These are phyloP conservation scores for Parnassius apollo DNA, from an alignment of 2,888 invertebrate genomes.

Conservation along the genomic window DNA sequence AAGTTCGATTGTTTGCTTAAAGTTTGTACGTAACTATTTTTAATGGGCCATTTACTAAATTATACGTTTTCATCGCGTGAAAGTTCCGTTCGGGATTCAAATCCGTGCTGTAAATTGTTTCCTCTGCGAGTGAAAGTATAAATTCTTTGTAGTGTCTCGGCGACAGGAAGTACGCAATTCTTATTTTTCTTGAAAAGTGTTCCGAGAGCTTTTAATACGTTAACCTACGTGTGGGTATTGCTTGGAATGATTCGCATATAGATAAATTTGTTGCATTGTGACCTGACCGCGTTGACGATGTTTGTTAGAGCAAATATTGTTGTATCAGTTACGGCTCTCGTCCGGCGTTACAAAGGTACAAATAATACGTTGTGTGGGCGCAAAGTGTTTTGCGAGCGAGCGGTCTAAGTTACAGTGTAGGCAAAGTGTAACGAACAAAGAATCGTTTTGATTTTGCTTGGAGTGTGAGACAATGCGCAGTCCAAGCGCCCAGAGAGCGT, in stretches of 20 bases:
- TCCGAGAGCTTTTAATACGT: conserved; percentile 19
- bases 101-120: conserved; percentile 54
- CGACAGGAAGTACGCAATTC: conserved; percentile 24
- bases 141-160: conserved; percentile 20
- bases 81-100: conserved; percentile 62
- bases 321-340: conserved; percentile 51
- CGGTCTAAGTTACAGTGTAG: conserved; percentile 64
- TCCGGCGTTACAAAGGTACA: conserved; percentile 50
- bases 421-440: conserved; percentile 71
- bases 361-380: conserved; percentile 64
- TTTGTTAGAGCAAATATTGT: conserved; percentile 56
- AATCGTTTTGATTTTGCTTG: conserved; percentile 65
- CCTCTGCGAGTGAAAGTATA: conserved; percentile 61
- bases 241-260: conserved; percentile 2
- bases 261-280: conserved; percentile 9
- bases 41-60: conserved; percentile 65
- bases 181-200: conserved; percentile 22
- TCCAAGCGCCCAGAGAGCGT: conserved; percentile 63
- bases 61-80: conserved; percentile 64
- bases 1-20: conserved; percentile 55
- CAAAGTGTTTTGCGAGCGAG: conserved; percentile 57
- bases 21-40: conserved; percentile 55
- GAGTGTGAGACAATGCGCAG: conserved; percentile 66
- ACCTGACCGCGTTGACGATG: not conserved
- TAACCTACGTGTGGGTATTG: conserved; percentile 9